Base-by-base conservation (phyloP, 2,113 vertebrate species). In the Notothenia rossii region DNA sequence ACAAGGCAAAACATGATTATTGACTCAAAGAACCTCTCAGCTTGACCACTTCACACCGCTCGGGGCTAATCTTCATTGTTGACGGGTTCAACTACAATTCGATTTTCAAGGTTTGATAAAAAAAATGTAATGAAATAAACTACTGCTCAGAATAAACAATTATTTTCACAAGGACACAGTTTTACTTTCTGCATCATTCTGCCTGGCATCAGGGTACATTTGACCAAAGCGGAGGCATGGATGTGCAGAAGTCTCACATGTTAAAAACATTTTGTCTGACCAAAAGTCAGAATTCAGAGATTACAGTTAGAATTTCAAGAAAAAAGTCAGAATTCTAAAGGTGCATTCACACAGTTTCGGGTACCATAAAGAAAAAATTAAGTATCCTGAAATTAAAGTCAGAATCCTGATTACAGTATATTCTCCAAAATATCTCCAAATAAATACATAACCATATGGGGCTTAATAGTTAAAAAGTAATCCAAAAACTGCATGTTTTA, bases 381-480 rank as follows among this genome's bases (percentile, higher is more conserved):
- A 5, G 36, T 40, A 7, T 40, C 36, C 36, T 40, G 36, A 40
- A 40, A 7, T 40, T 40, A 40, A 40, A 5, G 5, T 40, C 36
- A 40, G 36, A 40, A 40, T 40, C 29, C 29, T 29, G 29, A 29
- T 29, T 29, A 22, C 22, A 22, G 22, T 22, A 29, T 29, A 29
- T 29, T 29, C 29, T 29, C 29, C 29, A 29, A 29, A 3, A 29
- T 29, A 29, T 29, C 29, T 29, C 29, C 29, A 40, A 40, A 40
- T 40, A 40, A 40, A 40, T 40, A 40, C 36, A 40, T 7, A 7
- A 40, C 54, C 29, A 40, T 48, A 33, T 18, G 49, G 22, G 17
- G n/a, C 50, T 64, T 20, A n/a, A 17, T 62, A 64, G 36, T 29
- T 22, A 36, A n/a, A 74, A 73, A 74, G 63, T 3, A 63, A 29